Base-by-base conservation (phyloP, 1,140 invertebrate genomes). In the Zeugodacus cucurbitae region DNA sequence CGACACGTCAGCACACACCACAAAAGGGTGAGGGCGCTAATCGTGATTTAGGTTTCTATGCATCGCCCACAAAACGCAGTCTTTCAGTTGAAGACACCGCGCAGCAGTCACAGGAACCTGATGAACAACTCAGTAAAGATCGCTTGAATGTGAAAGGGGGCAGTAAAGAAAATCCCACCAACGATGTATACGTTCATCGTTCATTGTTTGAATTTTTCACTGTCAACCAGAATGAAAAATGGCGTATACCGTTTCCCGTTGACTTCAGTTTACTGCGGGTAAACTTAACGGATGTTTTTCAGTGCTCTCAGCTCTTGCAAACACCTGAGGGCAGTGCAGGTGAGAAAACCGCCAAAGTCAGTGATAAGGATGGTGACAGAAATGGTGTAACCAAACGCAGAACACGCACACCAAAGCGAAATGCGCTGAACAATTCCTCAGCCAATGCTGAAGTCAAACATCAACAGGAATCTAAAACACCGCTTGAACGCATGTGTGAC, bases 161-260 rank as follows among this genome's bases (percentile, higher is more conserved):
- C 67, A 34, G 29, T 22, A 87, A 87, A 62, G n/a, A 57, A 17
- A 78, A 14, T 22, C 57, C 70, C 41, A 88, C 90, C 41, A 87
- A 87, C 44, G 74, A 90, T 8, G 74, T 82, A 26, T 89, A 91
- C 54, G 90, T 92, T 8, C 92, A 93, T 88, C 89, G 90, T 34
- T 89, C 88, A 6, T 70, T 93, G 17, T 93, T 92, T 86, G 92
- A 93, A 85, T 93, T 91, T 70, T 93, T 90, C 41, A 92, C 92
- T 0, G 74, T 82, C 17, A 74, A 90, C 17, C 92, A 93, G 86
- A 93, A 93, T 88, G 78, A 89, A 0, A 89, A 89, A 32, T 89
- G 90, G 11, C 88, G 89, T 32, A 91, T 93, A 85, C 92, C 92
- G 4, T 93, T 92, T 90, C 92, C 92, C 0, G 89, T 93, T 14